A percentile compares a stretch with the other conserved stretches of the same genome.
phyloP scores from a whole-genome alignment of 1,140 invertebrate genomes.

The Lordiphosa mommai region DNA sequence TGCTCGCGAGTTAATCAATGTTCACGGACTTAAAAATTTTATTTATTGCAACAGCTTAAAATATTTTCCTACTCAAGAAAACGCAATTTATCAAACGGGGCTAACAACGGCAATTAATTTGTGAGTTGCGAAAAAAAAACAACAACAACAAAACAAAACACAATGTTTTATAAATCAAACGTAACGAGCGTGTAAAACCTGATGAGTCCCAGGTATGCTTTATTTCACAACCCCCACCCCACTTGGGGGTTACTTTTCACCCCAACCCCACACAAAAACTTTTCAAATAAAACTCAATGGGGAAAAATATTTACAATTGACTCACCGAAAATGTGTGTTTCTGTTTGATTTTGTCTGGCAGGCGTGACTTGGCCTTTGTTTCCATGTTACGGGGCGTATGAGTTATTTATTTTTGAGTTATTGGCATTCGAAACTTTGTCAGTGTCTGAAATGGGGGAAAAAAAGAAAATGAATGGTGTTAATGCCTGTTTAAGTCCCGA shows the following conservation, averaged over 20 bases:
- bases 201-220: conserved; percentile 19
- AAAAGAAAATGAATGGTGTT: neutral
- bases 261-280: conserved; percentile 28
- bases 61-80: neutral
- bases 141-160: conserved; percentile 26
- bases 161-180: conserved; percentile 77
- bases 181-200: conserved; percentile 75
- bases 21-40: conserved; percentile 3
- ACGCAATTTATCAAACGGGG: conserved; percentile 67
- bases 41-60: neutral
- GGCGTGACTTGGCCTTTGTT: conserved; percentile 65
- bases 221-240: neutral
- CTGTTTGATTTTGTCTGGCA: conserved; percentile 42
- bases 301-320: conserved; percentile 73
- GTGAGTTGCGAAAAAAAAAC: conserved; percentile 33
- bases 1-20: conserved; percentile 2
- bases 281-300: conserved; percentile 75
- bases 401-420: conserved; percentile 76
- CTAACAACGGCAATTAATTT: conserved; percentile 78
- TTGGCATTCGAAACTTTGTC: conserved; percentile 54
- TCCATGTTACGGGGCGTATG: conserved; percentile 54
- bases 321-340: conserved; percentile 4
- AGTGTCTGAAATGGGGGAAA: neutral
- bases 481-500: neutral
- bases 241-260: conserved; percentile 51